Percentiles rank a stretch among this genome's conserved stretches.
Conservation (phyloP, 2,888 invertebrate species). For the Lasioglossum oenotherae region DNA sequence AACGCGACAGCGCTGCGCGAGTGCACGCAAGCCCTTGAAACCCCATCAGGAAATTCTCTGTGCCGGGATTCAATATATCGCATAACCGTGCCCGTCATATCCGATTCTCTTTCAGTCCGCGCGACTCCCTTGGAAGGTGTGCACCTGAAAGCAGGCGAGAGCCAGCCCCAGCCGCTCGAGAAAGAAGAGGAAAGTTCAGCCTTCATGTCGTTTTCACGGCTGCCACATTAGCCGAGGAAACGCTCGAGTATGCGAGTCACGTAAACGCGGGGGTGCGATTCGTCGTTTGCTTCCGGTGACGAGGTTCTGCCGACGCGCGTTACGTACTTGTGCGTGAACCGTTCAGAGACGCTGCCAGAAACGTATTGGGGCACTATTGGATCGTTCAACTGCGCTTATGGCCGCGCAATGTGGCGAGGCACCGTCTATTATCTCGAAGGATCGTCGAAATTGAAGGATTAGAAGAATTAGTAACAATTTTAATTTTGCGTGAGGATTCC, state of each 20-base stretch:
- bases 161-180: neutral
- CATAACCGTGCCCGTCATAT: constrained; percentile 66
- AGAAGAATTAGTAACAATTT: too few relatives aligned
- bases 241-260: constrained; percentile 69
- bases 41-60: constrained; percentile 65
- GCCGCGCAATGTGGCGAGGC: neutral
- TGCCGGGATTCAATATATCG: constrained; percentile 66
- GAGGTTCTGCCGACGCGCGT: constrained; percentile 61
- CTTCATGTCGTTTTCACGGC: constrained; percentile 54
- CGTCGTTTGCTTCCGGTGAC: constrained; percentile 77
- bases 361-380: neutral
- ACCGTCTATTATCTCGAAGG: neutral
- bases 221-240: constrained; percentile 62
- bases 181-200: constrained; percentile 37
- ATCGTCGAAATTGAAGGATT: neutral
- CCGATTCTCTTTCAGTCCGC: constrained; percentile 61
- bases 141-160: constrained; percentile 15
- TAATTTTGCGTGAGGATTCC: too few relatives aligned
- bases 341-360: neutral
- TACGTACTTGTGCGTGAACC: constrained; percentile 27
- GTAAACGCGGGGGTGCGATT: constrained; percentile 67
- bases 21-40: constrained; percentile 34
- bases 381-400: neutral
- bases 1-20: constrained; percentile 46
- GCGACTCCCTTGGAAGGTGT: constrained; percentile 36